These are phyloP conservation scores for Sturnus vulgaris DNA, from an alignment of 2,113 vertebrate species.

Conservation along the genomic window DNA sequence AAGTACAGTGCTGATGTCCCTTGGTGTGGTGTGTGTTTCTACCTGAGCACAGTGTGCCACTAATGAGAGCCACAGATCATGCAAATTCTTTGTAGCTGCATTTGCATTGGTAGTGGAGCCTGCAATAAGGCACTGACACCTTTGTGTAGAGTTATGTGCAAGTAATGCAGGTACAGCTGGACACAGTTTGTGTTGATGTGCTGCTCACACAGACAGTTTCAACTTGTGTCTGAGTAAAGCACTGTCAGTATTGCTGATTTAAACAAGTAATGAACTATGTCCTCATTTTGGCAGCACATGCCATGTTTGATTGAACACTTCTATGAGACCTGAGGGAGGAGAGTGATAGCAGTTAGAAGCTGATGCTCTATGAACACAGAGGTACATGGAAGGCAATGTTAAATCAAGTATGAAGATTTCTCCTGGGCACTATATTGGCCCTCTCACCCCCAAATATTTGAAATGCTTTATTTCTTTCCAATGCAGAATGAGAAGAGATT, in stretches of 20 bases:
- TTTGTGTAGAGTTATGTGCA: not conserved
- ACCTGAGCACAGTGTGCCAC: not conserved
- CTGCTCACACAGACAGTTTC: not conserved
- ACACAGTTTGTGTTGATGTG: not conserved
- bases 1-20: not conserved
- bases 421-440: not conserved
- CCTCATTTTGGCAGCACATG: not conserved
- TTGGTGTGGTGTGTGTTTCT: not conserved
- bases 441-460: not conserved
- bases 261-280: not conserved
- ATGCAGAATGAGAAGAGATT: not conserved
- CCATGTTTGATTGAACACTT: not conserved
- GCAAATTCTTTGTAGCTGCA: not conserved
- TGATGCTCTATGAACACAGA: not conserved
- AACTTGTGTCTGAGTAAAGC: not conserved
- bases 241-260: not conserved
- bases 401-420: not conserved
- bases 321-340: not conserved
- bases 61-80: not conserved
- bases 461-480: not conserved
- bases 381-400: not conserved
- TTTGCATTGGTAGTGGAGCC: not conserved
- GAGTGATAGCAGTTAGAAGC: not conserved
- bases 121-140: not conserved
- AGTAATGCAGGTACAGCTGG: not conserved